Evolutionary conservation across 1,140 invertebrate genomes (phyloP).

Genomic region (Drosophila busckii): DNA sequence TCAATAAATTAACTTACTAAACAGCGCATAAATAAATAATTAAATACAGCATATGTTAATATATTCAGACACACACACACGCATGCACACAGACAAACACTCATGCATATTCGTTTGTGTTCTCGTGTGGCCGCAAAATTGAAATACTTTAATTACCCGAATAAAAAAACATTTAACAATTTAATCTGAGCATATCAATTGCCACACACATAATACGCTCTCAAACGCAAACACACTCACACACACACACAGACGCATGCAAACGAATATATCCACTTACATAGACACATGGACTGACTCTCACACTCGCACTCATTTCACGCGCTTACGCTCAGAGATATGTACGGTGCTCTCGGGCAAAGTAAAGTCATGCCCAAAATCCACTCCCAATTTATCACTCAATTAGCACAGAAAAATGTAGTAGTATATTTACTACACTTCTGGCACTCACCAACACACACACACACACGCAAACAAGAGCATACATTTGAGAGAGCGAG

Average conservation of each 20-base stretch:
- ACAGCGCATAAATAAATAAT: conserved; percentile 22
- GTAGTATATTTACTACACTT: conserved; percentile 78
- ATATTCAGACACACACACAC: not conserved
- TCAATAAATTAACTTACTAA: conserved; percentile 14
- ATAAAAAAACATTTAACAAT: conserved; percentile 78
- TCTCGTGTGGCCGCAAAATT: conserved; percentile 49
- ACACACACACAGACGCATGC: conserved; percentile 12
- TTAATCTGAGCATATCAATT: conserved; percentile 78
- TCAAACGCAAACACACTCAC: conserved; percentile 20
- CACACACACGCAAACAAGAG: conserved; percentile 6
- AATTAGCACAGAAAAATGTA: conserved; percentile 78
- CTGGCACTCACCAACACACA: conserved; percentile 38
- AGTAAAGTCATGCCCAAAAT: conserved; percentile 56
- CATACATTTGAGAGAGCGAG: too few relatives aligned
- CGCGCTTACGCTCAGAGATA: conserved; percentile 45
- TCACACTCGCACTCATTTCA: conserved; percentile 39
- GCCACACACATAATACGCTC: conserved; percentile 46
- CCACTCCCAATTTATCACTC: conserved; percentile 78
- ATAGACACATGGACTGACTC: conserved; percentile 25
- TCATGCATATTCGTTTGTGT: conserved; percentile 7
- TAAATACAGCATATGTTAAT: conserved; percentile 24
- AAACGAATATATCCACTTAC: conserved; percentile 13
- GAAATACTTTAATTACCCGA: conserved; percentile 76
- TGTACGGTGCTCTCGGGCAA: too few relatives aligned
- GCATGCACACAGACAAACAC: conserved; percentile 4